Evolutionary conservation across 2,888 invertebrate species (phyloP).

Genomic region (Agrochola lota): DNA sequence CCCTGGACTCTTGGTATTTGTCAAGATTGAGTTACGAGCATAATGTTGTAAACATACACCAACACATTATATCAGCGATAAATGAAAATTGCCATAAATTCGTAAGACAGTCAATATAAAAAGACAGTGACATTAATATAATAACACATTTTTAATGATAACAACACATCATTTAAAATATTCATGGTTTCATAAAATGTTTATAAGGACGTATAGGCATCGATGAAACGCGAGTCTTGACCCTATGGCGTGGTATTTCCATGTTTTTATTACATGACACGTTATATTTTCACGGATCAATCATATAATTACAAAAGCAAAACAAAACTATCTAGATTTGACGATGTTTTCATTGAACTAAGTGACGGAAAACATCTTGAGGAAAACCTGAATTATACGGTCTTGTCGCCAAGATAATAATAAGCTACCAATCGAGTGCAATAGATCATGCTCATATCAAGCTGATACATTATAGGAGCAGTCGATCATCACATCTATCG

Average conservation of each 20-base stretch:
- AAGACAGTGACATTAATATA: slow-evolving; percentile 10
- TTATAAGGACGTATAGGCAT: slow-evolving; percentile 23
- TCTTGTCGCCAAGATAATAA: no score
- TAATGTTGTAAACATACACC: background rate
- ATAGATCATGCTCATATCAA: no score
- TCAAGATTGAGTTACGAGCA: slow-evolving; percentile 20
- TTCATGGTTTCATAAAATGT: slow-evolving; percentile 43
- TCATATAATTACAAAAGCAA: background rate
- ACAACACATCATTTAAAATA: slow-evolving; percentile 46
- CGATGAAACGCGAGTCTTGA: background rate
- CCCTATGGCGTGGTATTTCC: background rate
- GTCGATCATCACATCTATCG: slow-evolving; percentile 8
- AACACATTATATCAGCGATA: slow-evolving; percentile 29
- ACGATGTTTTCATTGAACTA: no score
- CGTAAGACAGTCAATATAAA: slow-evolving; percentile 17
- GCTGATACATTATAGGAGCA: no score
- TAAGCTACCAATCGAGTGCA: no score
- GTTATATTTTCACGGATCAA: no score
- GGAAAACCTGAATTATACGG: no score
- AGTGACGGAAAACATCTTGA: no score
- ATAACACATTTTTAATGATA: slow-evolving; percentile 25
- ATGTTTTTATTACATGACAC: no score
- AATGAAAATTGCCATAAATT: slow-evolving; percentile 37
- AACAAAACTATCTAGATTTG: no score
- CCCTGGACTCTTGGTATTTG: slow-evolving; percentile 39